These are phyloP conservation scores for Drosophila prostipennis DNA, from an alignment of 2,888 invertebrate species.

Conservation along the genomic window DNA sequence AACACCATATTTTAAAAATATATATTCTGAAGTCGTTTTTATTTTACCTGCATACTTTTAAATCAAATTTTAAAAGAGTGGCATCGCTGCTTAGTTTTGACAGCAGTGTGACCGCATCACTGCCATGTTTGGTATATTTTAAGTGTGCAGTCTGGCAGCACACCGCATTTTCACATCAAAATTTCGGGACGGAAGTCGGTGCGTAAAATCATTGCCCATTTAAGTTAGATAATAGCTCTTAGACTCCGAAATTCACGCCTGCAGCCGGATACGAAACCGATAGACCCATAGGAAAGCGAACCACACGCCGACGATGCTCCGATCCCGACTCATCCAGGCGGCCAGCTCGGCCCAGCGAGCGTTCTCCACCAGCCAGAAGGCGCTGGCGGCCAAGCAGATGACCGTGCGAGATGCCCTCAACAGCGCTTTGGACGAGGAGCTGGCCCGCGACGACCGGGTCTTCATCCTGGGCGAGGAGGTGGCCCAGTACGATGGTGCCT, in stretches of 20 bases:
- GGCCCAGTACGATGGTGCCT: constrained; percentile 99
- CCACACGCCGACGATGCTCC: constrained; percentile 58
- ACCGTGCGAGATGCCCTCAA: constrained; percentile 99
- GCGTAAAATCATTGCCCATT: constrained; percentile 40
- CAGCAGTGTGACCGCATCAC: background rate
- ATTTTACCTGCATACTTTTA: too few relatives aligned
- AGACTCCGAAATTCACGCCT: constrained; percentile 16
- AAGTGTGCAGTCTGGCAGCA: background rate
- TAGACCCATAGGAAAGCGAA: constrained; percentile 21
- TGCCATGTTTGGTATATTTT: background rate
- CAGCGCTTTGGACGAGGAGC: constrained; percentile 98
- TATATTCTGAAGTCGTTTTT: too few relatives aligned
- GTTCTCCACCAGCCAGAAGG: constrained; percentile 85
- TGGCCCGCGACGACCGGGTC: constrained; percentile 95
- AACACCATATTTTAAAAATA: too few relatives aligned
- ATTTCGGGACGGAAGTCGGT: constrained; percentile 42
- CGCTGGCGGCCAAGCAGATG: constrained; percentile 87
- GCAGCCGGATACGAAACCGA: constrained; percentile 30
- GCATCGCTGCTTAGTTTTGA: background rate
- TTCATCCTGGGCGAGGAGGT: constrained; percentile 98
- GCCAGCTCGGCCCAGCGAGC: constrained; percentile 84
- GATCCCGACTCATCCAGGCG: constrained; percentile 59
- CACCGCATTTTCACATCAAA: constrained; percentile 16
- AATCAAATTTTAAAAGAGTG: background rate
- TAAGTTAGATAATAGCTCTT: constrained; percentile 59